Evolutionary conservation across 1,140 invertebrate genomes (phyloP), one percentile per base, ranked within the genome.

Genomic region (Hylaeus volcanicus): DNA sequence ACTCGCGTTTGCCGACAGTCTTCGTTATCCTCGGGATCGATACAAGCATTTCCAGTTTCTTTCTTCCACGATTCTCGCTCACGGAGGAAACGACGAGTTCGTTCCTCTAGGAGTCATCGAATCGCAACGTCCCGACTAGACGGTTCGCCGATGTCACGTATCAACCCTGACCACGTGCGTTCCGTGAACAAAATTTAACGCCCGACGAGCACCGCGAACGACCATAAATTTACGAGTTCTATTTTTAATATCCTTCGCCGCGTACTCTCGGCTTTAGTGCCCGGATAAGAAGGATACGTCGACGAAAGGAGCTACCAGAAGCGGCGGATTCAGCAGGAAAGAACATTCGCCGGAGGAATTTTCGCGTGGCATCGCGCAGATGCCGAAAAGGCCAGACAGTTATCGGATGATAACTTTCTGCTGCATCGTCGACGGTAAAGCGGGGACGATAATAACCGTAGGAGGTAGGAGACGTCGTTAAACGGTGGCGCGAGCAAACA

Each of bases 321-420:
- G 55, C 43, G 41, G 69, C 69, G 12, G 76, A 79, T 79, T 79
- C 76, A 73, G 69, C 60, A 63, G 9, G 60, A 73, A 72, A 74
- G 77, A 74, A 79, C 70, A 26, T 45, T 84, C 12, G 63, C 70
- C 71, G 68, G 51, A 71, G 84, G 84, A 86, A 86, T 86, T 86
- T 86, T 74, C 84, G 74, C 65, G 53, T 41, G 71, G 74, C 74
- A 39, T 84, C 73, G 78, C 78, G 83, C 48, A 43, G 81, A 74
- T 84, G 71, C 85, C 85, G 82, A 86, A 87, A 83, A 78, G 78
- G 58, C 60, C 83, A 79, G 86, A 84, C 86, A 81, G 86, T 86
- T 87, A 87, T 87, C 85, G 85, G 85, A 84, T 80, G 86, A 87
- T 87, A 87, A 87, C 82, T 87, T 75, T 70, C 14, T 64, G 77